Evolutionary conservation across 2,113 vertebrate species (phyloP).

Genomic region (Clinocottus analis): DNA sequence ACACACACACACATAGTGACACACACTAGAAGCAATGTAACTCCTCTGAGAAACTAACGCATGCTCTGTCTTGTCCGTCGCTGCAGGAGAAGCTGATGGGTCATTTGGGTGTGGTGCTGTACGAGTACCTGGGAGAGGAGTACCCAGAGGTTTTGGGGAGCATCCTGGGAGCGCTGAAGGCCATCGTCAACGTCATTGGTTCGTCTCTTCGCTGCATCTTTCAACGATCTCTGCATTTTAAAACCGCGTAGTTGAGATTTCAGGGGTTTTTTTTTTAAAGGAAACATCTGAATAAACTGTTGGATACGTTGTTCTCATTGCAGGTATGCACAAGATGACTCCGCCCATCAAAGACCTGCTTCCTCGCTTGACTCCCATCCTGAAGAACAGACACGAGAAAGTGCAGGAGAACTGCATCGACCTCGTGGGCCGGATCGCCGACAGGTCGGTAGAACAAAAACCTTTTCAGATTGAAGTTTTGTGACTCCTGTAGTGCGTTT

Average conservation of each 20-base stretch:
- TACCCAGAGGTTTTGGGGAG: slow-evolving; percentile 98
- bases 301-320: background rate
- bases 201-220: slow-evolving; percentile 51
- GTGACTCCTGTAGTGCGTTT: rapidly evolving
- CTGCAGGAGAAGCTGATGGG: slow-evolving; percentile 98
- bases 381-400: slow-evolving; percentile 99
- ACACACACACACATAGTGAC: too few relatives aligned
- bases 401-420: slow-evolving; percentile 99
- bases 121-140: slow-evolving; percentile 98
- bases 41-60: background rate
- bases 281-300: background rate
- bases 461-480: background rate
- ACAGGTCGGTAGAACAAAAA: slow-evolving; percentile 84
- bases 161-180: slow-evolving; percentile 97
- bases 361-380: slow-evolving; percentile 95
- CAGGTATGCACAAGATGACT: slow-evolving; percentile 99
- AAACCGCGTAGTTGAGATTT: background rate
- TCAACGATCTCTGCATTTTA: background rate
- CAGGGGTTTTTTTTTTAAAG: too few relatives aligned
- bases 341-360: slow-evolving; percentile 98
- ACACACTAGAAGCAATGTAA: rapidly evolving
- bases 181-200: slow-evolving; percentile 99
- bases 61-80: background rate
- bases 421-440: slow-evolving; percentile 97
- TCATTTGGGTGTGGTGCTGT: slow-evolving; percentile 97